phyloP scores from a whole-genome alignment of 1,140 invertebrate species.

The Copidosoma floridanum region DNA sequence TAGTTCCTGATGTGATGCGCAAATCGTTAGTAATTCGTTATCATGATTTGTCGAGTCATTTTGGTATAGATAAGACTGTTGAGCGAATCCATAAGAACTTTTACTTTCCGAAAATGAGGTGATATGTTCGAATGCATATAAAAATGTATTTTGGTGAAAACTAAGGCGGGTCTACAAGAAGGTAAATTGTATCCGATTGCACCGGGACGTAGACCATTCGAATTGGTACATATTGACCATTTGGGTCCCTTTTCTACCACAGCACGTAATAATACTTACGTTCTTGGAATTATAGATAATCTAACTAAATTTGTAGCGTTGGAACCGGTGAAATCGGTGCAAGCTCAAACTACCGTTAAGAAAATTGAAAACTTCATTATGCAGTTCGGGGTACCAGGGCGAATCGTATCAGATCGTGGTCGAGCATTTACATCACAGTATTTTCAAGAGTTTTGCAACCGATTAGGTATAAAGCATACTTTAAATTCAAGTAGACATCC shows the following conservation, averaged over 20 bases:
- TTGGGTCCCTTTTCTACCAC: constrained; percentile 13
- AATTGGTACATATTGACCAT: constrained; percentile 24
- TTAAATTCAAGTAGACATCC: no score
- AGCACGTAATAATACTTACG: constrained; percentile 4
- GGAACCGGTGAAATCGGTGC: constrained; percentile 6
- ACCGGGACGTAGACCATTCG: constrained; percentile 12
- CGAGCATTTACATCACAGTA: constrained; percentile 18
- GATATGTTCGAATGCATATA: constrained; percentile 11
- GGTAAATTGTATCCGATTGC: constrained; percentile 22
- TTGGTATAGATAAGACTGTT: constrained; percentile 19
- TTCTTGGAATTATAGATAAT: constrained; percentile 14
- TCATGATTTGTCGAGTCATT: no score
- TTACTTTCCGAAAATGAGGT: constrained; percentile 25
- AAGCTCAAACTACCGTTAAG: background rate
- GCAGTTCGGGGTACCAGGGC: background rate
- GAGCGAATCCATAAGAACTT: constrained; percentile 8
- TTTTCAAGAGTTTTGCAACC: constrained; percentile 26
- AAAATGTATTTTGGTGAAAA: constrained; percentile 3
- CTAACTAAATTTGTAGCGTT: constrained; percentile 13
- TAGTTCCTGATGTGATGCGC: constrained; percentile 11
- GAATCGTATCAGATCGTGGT: constrained; percentile 3
- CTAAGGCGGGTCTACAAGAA: constrained; percentile 1
- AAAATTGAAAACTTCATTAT: constrained; percentile 2
- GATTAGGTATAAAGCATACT: constrained; percentile 33
- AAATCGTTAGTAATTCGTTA: constrained; percentile 14